Evolutionary conservation across 2,888 invertebrate genomes (phyloP).

Genomic region (Cephus runcator): DNA sequence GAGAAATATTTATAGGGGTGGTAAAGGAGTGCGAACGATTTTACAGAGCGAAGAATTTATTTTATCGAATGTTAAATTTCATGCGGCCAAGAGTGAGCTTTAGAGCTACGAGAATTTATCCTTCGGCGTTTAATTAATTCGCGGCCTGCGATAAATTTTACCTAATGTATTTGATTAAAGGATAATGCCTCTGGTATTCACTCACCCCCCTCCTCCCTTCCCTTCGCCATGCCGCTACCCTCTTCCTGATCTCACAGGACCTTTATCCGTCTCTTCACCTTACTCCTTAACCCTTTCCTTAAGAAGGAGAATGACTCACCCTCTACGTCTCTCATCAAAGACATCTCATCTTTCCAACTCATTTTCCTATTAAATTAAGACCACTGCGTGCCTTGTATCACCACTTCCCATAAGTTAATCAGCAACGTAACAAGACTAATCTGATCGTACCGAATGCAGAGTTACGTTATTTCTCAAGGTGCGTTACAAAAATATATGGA

Average conservation of each 20-base stretch:
- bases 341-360: not conserved
- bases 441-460: not conserved
- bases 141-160: conserved; percentile 63
- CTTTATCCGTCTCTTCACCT: not conserved
- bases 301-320: not conserved
- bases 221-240: conserved; percentile 2
- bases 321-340: not conserved
- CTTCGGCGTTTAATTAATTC: conserved; percentile 66
- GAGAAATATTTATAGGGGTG: conserved; percentile 18
- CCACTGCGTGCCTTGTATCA: not conserved
- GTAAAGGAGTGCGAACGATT: conserved; percentile 40
- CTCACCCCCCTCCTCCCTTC: conserved; percentile 21
- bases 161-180: conserved; percentile 66
- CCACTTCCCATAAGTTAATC: not conserved
- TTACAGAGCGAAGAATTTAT: conserved; percentile 51
- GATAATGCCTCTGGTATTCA: conserved; percentile 62
- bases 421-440: not conserved
- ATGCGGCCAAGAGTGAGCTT: conserved; percentile 51
- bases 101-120: conserved; percentile 60
- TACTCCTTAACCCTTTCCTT: not conserved
- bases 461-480: not conserved
- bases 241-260: not conserved
- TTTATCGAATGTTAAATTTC: conserved; percentile 63
- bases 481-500: not conserved
- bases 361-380: not conserved